phyloP scores from a whole-genome alignment of 2,113 vertebrate genomes.

The Dromiciops gliroides region DNA sequence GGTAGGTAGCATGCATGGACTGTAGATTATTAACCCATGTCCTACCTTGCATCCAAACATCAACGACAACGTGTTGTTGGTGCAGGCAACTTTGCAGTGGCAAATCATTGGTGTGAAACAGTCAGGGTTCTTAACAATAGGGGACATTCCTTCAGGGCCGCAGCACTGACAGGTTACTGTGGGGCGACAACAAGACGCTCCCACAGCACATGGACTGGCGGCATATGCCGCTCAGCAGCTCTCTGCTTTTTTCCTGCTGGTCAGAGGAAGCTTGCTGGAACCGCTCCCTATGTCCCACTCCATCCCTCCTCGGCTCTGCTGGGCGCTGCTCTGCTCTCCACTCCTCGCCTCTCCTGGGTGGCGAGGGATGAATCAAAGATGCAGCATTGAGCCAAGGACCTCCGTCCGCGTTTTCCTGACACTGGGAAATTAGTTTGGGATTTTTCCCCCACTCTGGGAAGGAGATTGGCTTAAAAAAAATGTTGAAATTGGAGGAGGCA shows the following conservation, averaged over 20 bases:
- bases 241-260: constrained; percentile 72
- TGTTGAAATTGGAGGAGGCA: constrained; percentile 32
- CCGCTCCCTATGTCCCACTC: constrained; percentile 82
- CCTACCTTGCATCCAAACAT: constrained; percentile 99
- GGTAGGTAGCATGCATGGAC: constrained; percentile 77
- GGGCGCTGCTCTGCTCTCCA: constrained; percentile 52
- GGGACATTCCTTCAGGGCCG: constrained; percentile 92
- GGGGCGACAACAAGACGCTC: constrained; percentile 80
- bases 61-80: constrained; percentile 95
- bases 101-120: constrained; percentile 94
- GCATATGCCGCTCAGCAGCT: constrained; percentile 82
- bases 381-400: constrained; percentile 62
- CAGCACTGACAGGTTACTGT: constrained; percentile 84
- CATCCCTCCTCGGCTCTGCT: constrained; percentile 77
- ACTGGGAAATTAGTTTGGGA: constrained; percentile 75
- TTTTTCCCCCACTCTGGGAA: background rate
- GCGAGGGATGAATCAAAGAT: constrained; percentile 77
- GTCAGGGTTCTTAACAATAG: constrained; percentile 89
- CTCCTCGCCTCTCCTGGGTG: constrained; percentile 60
- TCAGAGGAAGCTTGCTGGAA: constrained; percentile 77
- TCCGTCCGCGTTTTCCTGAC: constrained; percentile 18
- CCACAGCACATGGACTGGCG: constrained; percentile 80
- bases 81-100: constrained; percentile 98
- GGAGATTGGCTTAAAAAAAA: background rate
- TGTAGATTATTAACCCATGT: constrained; percentile 76